Evolutionary conservation across 2,888 invertebrate genomes (phyloP).

Genomic region (Ormyrus pomaceus): DNA sequence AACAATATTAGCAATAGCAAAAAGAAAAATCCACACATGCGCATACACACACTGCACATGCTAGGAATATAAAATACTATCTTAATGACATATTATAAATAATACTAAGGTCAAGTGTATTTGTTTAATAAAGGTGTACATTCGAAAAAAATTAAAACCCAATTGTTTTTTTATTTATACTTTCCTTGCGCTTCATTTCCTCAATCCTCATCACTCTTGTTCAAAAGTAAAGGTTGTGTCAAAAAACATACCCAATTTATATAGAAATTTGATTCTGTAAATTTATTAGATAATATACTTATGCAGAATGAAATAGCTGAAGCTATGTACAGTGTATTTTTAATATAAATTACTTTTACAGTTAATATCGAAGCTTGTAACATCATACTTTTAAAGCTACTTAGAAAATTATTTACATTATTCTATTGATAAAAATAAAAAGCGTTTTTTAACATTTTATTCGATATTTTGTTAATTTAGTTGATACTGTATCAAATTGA

Average conservation of each 20-base stretch:
- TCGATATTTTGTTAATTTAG: constrained; percentile 5
- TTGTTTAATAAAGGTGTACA: constrained; percentile 76
- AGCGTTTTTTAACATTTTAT: constrained; percentile 16
- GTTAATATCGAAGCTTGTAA: constrained; percentile 44
- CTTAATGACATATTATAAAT: constrained; percentile 74
- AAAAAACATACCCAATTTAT: constrained; percentile 28
- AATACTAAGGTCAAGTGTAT: constrained; percentile 76
- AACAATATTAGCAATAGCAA: constrained; percentile 69
- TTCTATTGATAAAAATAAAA: constrained; percentile 45
- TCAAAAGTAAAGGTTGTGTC: neutral
- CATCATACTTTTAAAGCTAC: constrained; percentile 43
- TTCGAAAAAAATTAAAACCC: constrained; percentile 66
- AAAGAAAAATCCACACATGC: constrained; percentile 67
- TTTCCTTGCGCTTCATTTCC: neutral
- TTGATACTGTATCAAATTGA: constrained; percentile 28
- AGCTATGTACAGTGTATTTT: constrained; percentile 51
- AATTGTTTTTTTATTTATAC: constrained; percentile 1
- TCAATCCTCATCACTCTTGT: neutral
- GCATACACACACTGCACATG: constrained; percentile 75
- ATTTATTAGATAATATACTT: constrained; percentile 53
- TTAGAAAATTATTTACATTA: constrained; percentile 55
- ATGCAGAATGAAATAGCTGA: constrained; percentile 53
- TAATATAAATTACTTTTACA: constrained; percentile 53
- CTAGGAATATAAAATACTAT: constrained; percentile 73
- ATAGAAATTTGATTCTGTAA: constrained; percentile 55